Base-by-base conservation (phyloP, 2,888 invertebrate species). In the Eurytoma adleriae region DNA sequence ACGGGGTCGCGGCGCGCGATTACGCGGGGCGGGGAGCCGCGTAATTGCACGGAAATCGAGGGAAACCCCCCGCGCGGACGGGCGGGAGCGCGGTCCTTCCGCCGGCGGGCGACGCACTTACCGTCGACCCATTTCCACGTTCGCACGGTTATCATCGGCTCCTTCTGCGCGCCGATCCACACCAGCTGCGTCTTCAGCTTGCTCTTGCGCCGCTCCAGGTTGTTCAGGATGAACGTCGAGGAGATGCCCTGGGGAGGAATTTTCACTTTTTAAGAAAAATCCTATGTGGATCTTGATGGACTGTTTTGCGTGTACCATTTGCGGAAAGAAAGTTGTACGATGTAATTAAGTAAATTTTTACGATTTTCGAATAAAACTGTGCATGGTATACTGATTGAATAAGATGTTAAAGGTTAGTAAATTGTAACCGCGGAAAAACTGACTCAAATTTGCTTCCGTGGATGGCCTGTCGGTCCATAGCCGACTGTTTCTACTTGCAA, bases 51-150 rank as follows among this genome's bases (percentile, higher is more conserved):
- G 40, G 40, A 40, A 40, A 40, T 40, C 40, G 40, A 40, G 40
- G 40, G 4, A 40, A 4, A 4, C 13, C 52, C 30, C 30, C 2
- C 7, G 62, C 62, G 27, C n/a, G 7, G 5, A 30, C 4, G 40
- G 4, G 7, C 5, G 40, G 40, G 40, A 40, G 40, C n/a, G 5
- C 4, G 7, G 40, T 40, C 40, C 40, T 40, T 40, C 40, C 40
- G 40, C 69, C 5, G n/a, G 14, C 10, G 54, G 30, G 16, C 30
- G 69, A 54, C 12, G 64, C 18, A 77, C 73, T 30, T 91, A 96
- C 96, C 96, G 89, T 96, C 94, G 48, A 97, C 96, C 97, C 97
- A 97, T 91, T 95, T 95, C 97, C 97, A 97, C 0, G 95, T 96
- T 83, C 96, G 93, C 0, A 95, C 95, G 0, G 96, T 96, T 78